Percentiles rank a stretch among this genome's conserved stretches.
These are phyloP conservation scores for Florisuga fusca DNA, from an alignment of 2,797 vertebrate species.

Conservation along the genomic window DNA sequence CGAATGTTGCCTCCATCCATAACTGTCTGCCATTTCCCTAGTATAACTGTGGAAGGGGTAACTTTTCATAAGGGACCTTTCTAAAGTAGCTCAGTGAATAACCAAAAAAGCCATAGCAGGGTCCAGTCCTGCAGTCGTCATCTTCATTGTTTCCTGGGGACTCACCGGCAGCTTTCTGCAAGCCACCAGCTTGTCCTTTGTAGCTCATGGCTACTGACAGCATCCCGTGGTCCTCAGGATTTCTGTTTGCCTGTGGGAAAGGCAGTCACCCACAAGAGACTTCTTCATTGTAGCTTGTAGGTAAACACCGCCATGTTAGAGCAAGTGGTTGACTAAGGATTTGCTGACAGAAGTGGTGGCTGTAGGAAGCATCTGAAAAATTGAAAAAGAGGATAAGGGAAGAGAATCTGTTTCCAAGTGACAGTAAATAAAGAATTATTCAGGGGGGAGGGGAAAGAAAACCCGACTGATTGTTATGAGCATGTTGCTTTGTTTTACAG, in stretches of 20 bases:
- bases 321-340: not conserved
- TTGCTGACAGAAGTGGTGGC: not conserved
- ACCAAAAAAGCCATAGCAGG: not conserved
- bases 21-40: not conserved
- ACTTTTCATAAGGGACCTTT: not conserved
- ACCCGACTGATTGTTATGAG: not conserved
- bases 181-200: fast-evolving
- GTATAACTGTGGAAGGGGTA: not conserved
- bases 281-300: not conserved
- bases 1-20: fast-evolving
- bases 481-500: not conserved
- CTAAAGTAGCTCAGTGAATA: not conserved
- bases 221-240: fast-evolving
- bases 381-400: not conserved
- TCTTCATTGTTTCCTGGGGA: not conserved
- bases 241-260: not conserved
- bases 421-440: not conserved
- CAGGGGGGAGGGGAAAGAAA: fast-evolving
- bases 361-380: not conserved
- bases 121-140: not conserved
- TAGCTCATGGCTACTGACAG: not conserved
- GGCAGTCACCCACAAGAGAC: fast-evolving
- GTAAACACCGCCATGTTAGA: not conserved
- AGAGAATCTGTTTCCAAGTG: not conserved
- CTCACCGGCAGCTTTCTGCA: not conserved